Base-by-base conservation (phyloP, 2,888 invertebrate genomes). In the Carabus problematicus region DNA sequence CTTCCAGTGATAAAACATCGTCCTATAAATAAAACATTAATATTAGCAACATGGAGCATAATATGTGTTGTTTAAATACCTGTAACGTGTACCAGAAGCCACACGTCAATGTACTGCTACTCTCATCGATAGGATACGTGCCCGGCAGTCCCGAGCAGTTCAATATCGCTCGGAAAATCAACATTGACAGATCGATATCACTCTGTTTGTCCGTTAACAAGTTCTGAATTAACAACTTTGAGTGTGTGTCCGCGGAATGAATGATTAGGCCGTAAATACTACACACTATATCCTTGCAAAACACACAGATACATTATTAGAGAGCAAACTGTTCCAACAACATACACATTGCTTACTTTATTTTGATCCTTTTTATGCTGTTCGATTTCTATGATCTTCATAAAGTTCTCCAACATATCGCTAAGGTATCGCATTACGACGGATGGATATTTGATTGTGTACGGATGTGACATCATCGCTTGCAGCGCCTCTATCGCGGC, bases 71-170 rank as follows among this genome's bases (percentile, higher is more conserved):
- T 77, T 80, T 77, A 52, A 12, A n/a, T 42, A 92, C 93, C 86
- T 97, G 96, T 63, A 97, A 82, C 67, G 92, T 89, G 79, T 94
- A 97, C 97, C 97, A 97, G 81, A 96, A 94, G 2, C 93, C 92
- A 82, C 96, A 91, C 0, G 94, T 88, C 72, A 95, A 86, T 70
- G 90, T 92, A 77, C 95, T 96, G 71, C 92, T 89, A 0, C 89
- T 91, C 82, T 97, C 97, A 77, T 97, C 93, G 3, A 91, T 85
- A 0, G 96, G 96, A 83, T 93, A 97, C 73, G 91, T 87, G 0
- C 96, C 96, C 8, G 91, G 88, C 72, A 90, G 88, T 71, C 90
- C 90, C 52, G 94, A 92, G 76, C 94, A 94, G 67, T 89, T 87
- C 63, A 97, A 82, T 71, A 95, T 84, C 67, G 93, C 85, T 71